These are phyloP conservation scores for Parauchenoglanis ngamensis DNA, from an alignment of 2,797 vertebrate genomes.

Conservation along the genomic window DNA sequence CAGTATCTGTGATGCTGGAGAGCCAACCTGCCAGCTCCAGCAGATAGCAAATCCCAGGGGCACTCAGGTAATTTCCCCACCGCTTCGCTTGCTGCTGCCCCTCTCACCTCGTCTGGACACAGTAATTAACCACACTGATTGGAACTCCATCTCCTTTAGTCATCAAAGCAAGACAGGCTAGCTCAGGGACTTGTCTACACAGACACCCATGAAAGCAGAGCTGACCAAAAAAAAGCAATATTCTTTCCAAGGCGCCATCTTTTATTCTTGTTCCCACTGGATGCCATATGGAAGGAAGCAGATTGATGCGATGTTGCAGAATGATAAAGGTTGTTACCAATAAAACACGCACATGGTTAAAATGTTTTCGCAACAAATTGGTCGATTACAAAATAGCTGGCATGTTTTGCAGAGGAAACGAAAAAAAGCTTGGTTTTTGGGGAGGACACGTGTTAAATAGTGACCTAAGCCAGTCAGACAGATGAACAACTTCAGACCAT, in stretches of 20 bases:
- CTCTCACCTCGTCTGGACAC: constrained; percentile 68
- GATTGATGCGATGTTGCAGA: constrained; percentile 30
- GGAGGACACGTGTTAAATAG: constrained; percentile 21
- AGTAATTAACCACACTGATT: constrained; percentile 76
- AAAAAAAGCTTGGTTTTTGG: not conserved
- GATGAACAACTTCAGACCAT: constrained; percentile 38
- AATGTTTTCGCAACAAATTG: not conserved
- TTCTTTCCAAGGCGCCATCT: constrained; percentile 1
- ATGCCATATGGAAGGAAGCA: constrained; percentile 35
- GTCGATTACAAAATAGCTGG: not conserved
- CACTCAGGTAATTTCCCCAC: constrained; percentile 52
- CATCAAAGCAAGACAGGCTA: constrained; percentile 61
- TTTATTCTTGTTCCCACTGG: constrained; percentile 11
- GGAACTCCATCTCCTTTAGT: constrained; percentile 65
- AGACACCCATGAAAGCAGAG: constrained; percentile 48
- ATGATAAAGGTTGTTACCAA: constrained; percentile 2
- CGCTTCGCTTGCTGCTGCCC: constrained; percentile 47
- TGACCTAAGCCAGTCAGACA: constrained; percentile 11
- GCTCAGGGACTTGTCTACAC: constrained; percentile 57
- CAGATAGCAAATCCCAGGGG: constrained; percentile 56
- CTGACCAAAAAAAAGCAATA: constrained; percentile 3
- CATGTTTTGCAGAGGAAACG: not conserved
- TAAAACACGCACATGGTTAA: constrained; percentile 16
- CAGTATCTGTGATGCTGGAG: constrained; percentile 41
- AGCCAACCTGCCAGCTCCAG: constrained; percentile 47